Base-by-base conservation (phyloP, 2,113 vertebrate species). In the Larimichthys polyactis region DNA sequence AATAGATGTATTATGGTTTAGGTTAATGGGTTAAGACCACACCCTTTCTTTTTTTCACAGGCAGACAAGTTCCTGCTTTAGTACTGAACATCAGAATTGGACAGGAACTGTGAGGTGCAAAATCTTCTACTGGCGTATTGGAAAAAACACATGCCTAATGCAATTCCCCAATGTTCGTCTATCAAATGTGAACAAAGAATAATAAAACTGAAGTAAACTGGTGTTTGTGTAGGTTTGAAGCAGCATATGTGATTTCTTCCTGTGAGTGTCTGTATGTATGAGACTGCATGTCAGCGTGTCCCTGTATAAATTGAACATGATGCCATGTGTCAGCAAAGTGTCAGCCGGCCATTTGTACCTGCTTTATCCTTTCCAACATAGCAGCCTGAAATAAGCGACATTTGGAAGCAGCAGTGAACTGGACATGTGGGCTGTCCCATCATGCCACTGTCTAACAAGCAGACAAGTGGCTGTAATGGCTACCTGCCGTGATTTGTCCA, bases 401-500 rank as follows among this genome's bases (percentile, higher is more conserved):
- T 88, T 85, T 91, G 91, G 87, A 89, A 78, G 73, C 81, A 44
- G 52, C n/a, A 24, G 8, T 29, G 14, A 65, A 55, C 24, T 67
- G 82, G 70, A 82, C 36, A 80, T 72, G 54, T 68, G 73, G 78
- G 80, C 60, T 46, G 32, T 71, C 32, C 73, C 80, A 67, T 75
- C 72, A 68, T 49, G 51, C 69, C 66, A 40, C 67, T 52, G 27
- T 86, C 89, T 89, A 86, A 91, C 82, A 82, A 84, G 84, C 67
- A 19, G 87, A 80, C 78, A 75, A 87, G 87, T 76, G 83, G 63
- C 69, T 71, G 40, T 77, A 92, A 88, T 88, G 46, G 75, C 79
- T 79, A 66, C 87, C 72, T 79, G 86, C 75, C 11, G 58, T 48
- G 78, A 51, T 82, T 78, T 78, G 68, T 84, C 83, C 74, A 77